A percentile compares a stretch with the other conserved stretches of the same genome.
These are phyloP conservation scores for Ibycter americanus DNA, from an alignment of 2,797 vertebrate genomes.

Conservation along the genomic window DNA sequence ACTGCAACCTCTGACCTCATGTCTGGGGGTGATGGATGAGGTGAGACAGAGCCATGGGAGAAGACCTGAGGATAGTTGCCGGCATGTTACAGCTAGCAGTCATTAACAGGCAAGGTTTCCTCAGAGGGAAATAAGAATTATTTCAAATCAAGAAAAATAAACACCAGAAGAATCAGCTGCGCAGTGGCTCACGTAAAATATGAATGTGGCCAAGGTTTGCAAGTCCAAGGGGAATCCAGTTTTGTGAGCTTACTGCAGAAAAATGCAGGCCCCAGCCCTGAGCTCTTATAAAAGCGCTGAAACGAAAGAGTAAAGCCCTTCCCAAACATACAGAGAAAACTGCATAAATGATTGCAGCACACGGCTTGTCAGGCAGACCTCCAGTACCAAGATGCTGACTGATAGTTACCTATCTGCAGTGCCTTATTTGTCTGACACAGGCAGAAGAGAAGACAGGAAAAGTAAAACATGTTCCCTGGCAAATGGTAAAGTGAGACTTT, in stretches of 20 bases:
- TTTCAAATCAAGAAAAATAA: slow-evolving; percentile 69
- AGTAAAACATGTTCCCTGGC: slow-evolving; percentile 19
- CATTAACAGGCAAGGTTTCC: slow-evolving; percentile 47
- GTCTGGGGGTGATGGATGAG: slow-evolving; percentile 13
- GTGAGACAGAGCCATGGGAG: slow-evolving; percentile 27
- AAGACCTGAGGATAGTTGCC: slow-evolving; percentile 29
- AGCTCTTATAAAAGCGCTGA: slow-evolving; percentile 55
- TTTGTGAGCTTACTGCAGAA: slow-evolving; percentile 63
- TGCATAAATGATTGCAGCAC: slow-evolving; percentile 4
- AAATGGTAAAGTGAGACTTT: slow-evolving; percentile 24
- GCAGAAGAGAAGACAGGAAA: not conserved
- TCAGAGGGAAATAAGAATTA: slow-evolving; percentile 63
- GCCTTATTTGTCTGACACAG: not conserved
- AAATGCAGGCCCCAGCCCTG: slow-evolving; percentile 54
- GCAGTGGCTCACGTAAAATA: slow-evolving; percentile 53
- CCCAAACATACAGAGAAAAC: not conserved
- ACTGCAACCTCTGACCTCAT: not conserved
- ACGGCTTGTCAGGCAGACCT: not conserved
- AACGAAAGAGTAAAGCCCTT: slow-evolving; percentile 55
- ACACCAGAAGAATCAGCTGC: slow-evolving; percentile 39
- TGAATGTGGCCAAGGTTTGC: slow-evolving; percentile 58
- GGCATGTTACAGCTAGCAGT: slow-evolving; percentile 9
- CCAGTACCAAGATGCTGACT: not conserved
- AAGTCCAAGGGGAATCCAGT: slow-evolving; percentile 31
- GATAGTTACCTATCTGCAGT: not conserved